Conservation (phyloP, 1,140 invertebrate genomes). For the Hylyphantes graminicola region DNA sequence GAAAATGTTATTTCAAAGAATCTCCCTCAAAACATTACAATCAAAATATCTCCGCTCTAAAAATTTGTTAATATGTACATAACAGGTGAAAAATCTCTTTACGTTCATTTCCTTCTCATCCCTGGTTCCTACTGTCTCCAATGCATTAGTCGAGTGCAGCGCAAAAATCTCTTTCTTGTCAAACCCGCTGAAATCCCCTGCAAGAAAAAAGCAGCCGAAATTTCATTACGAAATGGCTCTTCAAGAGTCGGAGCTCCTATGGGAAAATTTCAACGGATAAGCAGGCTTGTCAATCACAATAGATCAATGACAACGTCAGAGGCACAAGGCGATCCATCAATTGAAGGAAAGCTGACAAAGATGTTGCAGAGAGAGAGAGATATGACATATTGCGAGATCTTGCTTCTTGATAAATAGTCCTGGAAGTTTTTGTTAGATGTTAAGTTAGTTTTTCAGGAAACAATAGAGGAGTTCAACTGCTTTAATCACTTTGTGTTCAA, state of each 20-base stretch:
- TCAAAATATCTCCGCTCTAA: too few relatives aligned
- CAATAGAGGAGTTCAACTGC: too few relatives aligned
- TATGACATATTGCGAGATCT: constrained; percentile 12
- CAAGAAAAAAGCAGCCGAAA: constrained; percentile 29
- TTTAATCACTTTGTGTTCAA: too few relatives aligned
- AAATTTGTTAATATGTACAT: too few relatives aligned
- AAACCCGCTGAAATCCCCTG: constrained; percentile 12
- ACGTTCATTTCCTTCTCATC: too few relatives aligned
- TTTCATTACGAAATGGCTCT: constrained; percentile 47
- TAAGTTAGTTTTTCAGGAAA: too few relatives aligned
- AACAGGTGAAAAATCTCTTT: too few relatives aligned
- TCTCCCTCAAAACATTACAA: too few relatives aligned
- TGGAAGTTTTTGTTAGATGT: background rate
- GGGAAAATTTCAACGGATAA: constrained; percentile 22
- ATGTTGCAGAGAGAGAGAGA: background rate
- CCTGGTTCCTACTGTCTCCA: background rate
- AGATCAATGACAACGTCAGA: constrained; percentile 50
- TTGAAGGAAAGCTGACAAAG: background rate
- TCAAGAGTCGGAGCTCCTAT: background rate
- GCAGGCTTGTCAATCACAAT: constrained; percentile 44
- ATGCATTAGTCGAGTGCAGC: constrained; percentile 5
- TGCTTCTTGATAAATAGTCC: constrained; percentile 30
- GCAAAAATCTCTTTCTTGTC: constrained; percentile 21
- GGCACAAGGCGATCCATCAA: constrained; percentile 30
- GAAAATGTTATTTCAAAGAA: too few relatives aligned